Evolutionary conservation across 1,140 invertebrate genomes (phyloP).

Genomic region (Drosophila insularis): DNA sequence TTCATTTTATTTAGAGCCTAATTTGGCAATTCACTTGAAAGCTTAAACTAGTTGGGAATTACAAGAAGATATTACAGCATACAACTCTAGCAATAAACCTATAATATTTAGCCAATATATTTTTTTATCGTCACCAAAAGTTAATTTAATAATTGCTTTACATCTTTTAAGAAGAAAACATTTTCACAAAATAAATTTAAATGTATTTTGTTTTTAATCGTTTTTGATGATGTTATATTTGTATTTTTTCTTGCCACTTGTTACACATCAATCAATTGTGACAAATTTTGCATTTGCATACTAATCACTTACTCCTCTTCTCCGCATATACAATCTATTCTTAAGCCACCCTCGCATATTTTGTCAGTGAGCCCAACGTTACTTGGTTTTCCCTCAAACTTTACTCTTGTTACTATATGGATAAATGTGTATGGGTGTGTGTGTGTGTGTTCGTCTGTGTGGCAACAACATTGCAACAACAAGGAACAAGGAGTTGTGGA

Average conservation of each 20-base stretch:
- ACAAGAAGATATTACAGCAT: too few relatives aligned
- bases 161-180: not conserved
- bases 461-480: constrained; percentile 71
- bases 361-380: not conserved
- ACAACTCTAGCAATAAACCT: too few relatives aligned
- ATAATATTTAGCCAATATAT: too few relatives aligned
- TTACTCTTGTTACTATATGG: not conserved
- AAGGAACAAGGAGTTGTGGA: constrained; percentile 36
- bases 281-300: constrained; percentile 11
- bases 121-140: too few relatives aligned
- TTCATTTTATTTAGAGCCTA: too few relatives aligned
- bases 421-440: not conserved
- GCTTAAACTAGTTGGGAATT: too few relatives aligned
- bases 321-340: not conserved
- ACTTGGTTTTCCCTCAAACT: not conserved
- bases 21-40: too few relatives aligned
- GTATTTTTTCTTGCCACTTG: not conserved
- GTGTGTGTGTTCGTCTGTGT: constrained; percentile 37
- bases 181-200: not conserved
- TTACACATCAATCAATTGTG: constrained; percentile 11
- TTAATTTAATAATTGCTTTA: not conserved
- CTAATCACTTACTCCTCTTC: constrained; percentile 6
- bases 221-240: not conserved
- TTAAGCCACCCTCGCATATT: constrained; percentile 7
- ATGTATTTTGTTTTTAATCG: constrained; percentile 2